These are phyloP conservation scores for Stegastes partitus DNA, from an alignment of 2,113 vertebrate species.

Conservation along the genomic window DNA sequence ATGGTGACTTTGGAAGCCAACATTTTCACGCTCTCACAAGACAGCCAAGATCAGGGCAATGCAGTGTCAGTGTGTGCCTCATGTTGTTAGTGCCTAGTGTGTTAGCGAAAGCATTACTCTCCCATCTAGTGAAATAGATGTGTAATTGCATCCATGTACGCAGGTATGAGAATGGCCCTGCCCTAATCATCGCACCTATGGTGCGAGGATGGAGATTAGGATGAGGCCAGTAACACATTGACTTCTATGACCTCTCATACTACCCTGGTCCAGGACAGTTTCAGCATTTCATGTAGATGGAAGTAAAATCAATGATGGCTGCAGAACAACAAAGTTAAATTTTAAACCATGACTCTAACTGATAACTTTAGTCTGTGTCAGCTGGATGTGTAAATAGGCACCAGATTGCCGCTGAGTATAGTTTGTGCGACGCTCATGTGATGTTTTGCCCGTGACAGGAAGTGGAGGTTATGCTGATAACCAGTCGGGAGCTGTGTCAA, in stretches of 20 bases:
- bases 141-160: conserved; percentile 9
- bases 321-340: not conserved
- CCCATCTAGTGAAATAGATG: conserved; percentile 25
- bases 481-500: conserved; percentile 88
- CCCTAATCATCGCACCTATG: too few species aligned
- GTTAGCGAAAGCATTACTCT: not conserved
- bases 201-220: too few species aligned
- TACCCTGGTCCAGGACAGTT: too few species aligned
- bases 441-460: conserved; percentile 80
- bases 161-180: not conserved
- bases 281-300: not conserved
- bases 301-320: not conserved
- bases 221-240: too few species aligned
- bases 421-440: not conserved
- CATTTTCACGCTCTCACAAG: too few species aligned
- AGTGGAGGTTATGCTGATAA: conserved; percentile 96
- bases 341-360: too few species aligned
- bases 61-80: not conserved
- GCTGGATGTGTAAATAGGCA: too few species aligned
- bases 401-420: too few species aligned
- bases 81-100: not conserved
- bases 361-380: too few species aligned
- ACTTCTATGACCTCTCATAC: too few species aligned
- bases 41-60: not conserved
- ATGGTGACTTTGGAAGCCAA: too few species aligned